These are phyloP conservation scores for Gallinago paraguaiae DNA, from an alignment of 2,113 vertebrate species.

Conservation along the genomic window DNA sequence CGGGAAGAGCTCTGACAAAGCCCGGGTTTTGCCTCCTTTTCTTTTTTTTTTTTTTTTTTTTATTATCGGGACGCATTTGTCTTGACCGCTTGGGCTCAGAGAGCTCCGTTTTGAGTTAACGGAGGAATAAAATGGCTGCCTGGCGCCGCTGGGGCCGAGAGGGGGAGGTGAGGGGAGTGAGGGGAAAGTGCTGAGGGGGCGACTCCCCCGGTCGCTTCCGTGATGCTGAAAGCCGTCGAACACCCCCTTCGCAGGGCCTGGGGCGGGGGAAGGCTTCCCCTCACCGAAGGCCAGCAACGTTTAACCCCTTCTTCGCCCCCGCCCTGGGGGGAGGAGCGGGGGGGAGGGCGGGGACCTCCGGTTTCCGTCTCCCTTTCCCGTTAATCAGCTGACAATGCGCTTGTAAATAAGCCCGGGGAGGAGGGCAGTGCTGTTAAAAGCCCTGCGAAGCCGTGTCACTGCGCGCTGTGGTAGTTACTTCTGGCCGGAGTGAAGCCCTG, in stretches of 20 bases:
- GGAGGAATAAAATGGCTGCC: neutral
- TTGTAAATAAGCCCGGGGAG: accelerated
- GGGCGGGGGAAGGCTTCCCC: too few species aligned
- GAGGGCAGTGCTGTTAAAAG: accelerated
- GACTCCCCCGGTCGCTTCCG: accelerated
- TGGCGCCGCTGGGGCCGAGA: neutral
- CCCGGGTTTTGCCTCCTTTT: too few species aligned
- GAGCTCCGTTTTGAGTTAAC: neutral
- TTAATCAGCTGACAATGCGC: neutral
- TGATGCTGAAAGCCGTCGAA: too few species aligned
- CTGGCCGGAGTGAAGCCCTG: too few species aligned
- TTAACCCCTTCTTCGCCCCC: neutral
- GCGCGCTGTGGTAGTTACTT: accelerated
- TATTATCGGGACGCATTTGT: accelerated
- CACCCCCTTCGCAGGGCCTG: too few species aligned
- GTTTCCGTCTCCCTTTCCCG: neutral
- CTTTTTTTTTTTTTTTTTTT: neutral
- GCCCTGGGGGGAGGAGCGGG: too few species aligned
- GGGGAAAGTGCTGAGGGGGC: neutral
- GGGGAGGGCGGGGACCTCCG: too few species aligned
- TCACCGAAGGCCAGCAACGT: neutral
- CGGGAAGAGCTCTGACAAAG: accelerated
- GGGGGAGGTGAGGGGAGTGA: accelerated
- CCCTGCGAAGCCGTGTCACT: accelerated
- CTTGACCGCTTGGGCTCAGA: accelerated